These are phyloP conservation scores for Tapirus terrestris DNA, from an alignment of 2,113 vertebrate genomes.

Conservation along the genomic window DNA sequence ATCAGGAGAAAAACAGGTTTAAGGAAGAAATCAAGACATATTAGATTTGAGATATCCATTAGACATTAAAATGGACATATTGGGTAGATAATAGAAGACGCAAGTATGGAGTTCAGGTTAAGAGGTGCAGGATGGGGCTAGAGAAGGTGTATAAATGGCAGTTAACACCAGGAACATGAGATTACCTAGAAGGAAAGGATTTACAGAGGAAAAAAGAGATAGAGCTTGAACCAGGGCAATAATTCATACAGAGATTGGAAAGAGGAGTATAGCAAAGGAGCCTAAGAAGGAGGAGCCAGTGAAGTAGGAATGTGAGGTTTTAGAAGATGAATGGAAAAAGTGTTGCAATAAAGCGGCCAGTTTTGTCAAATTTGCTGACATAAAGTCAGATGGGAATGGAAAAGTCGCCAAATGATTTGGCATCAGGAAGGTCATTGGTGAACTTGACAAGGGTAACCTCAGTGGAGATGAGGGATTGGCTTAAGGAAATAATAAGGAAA, in stretches of 20 bases:
- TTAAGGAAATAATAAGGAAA: not conserved
- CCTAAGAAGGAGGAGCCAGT: not conserved
- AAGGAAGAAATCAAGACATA: not conserved
- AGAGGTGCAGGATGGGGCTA: not conserved
- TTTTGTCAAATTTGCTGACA: not conserved
- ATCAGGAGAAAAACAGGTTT: not conserved
- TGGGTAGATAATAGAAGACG: not conserved
- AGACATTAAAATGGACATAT: not conserved
- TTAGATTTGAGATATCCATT: not conserved
- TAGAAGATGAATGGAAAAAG: not conserved
- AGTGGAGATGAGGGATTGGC: not conserved
- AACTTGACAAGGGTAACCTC: not conserved
- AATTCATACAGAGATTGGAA: not conserved
- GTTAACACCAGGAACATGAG: not conserved
- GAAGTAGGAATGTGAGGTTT: not conserved
- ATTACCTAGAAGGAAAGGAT: not conserved
- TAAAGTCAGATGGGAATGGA: not conserved
- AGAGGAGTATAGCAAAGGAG: not conserved
- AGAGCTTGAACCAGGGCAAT: not conserved
- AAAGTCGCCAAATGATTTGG: not conserved
- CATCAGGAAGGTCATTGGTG: not conserved
- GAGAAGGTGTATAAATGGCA: not conserved
- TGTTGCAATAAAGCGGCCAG: not conserved
- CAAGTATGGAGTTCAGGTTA: not conserved
- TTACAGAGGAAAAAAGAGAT: not conserved